Evolutionary conservation across 2,797 vertebrate species (phyloP).

Genomic region (Enteromius fasciolatus): DNA sequence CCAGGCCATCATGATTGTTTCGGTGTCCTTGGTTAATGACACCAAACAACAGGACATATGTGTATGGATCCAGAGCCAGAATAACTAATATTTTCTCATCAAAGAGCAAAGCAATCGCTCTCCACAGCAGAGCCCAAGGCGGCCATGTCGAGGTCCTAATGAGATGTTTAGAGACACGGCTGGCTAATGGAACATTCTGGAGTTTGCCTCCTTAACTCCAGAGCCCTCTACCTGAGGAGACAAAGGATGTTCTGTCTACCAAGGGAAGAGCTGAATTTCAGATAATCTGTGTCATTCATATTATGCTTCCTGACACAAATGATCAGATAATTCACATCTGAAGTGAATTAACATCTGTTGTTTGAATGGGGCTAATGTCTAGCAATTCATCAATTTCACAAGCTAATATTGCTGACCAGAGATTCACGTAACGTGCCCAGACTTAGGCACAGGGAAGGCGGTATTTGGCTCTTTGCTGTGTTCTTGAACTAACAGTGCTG

Average conservation of each 20-base stretch:
- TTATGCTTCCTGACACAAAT: slow-evolving; percentile 78
- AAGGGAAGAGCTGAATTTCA: slow-evolving; percentile 71
- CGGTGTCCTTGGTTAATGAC: slow-evolving; percentile 36
- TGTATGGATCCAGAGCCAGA: slow-evolving; percentile 48
- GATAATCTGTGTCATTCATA: slow-evolving; percentile 82
- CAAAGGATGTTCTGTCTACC: slow-evolving; percentile 65
- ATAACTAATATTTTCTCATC: slow-evolving; percentile 57
- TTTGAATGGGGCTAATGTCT: slow-evolving; percentile 80
- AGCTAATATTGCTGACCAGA: slow-evolving; percentile 74
- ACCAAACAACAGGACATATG: slow-evolving; percentile 42
- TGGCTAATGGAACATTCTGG: slow-evolving; percentile 58
- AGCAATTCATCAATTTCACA: slow-evolving; percentile 81
- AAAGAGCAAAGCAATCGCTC: slow-evolving; percentile 57
- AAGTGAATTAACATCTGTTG: slow-evolving; percentile 84
- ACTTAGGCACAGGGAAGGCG: slow-evolving; percentile 26
- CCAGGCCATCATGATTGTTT: slow-evolving; percentile 23
- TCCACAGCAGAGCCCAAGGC: slow-evolving; percentile 62
- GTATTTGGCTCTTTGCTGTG: slow-evolving; percentile 21
- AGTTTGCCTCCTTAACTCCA: slow-evolving; percentile 51
- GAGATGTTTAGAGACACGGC: slow-evolving; percentile 63
- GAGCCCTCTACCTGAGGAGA: slow-evolving; percentile 69
- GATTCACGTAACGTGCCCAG: slow-evolving; percentile 50
- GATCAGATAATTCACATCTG: slow-evolving; percentile 81
- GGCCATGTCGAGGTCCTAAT: slow-evolving; percentile 60
- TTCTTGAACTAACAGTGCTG: slow-evolving; percentile 15